Percentiles rank a stretch among this genome's conserved stretches.
phyloP scores from a whole-genome alignment of 2,888 invertebrate genomes.

The Mesorhabditis spiculigera region DNA sequence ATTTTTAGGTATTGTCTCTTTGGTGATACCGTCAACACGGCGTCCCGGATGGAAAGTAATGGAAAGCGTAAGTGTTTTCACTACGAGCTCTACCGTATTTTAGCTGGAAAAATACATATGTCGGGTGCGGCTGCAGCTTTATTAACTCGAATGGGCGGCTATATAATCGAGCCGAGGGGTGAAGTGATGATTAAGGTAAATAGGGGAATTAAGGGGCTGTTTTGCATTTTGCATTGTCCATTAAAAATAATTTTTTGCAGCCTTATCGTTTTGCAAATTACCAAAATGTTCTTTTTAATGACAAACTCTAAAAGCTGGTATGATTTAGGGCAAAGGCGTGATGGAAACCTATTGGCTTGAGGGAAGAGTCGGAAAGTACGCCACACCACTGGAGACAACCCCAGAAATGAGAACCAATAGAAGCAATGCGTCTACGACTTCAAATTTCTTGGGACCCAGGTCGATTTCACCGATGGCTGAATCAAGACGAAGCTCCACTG shows the following conservation, averaged over 20 bases:
- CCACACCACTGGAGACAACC: too few relatives aligned
- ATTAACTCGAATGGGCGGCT: slow-evolving; percentile 51
- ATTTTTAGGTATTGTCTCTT: slow-evolving; percentile 47
- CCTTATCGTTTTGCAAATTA: too few relatives aligned
- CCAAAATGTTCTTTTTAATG: not conserved
- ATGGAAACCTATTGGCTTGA: slow-evolving; percentile 39
- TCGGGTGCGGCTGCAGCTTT: slow-evolving; percentile 47
- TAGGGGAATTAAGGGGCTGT: too few relatives aligned
- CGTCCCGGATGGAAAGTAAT: slow-evolving; percentile 51
- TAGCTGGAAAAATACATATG: slow-evolving; percentile 55
- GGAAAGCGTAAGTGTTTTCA: slow-evolving; percentile 42
- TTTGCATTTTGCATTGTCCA: too few relatives aligned
- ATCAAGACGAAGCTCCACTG: too few relatives aligned
- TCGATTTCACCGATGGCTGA: too few relatives aligned
- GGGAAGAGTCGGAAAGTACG: slow-evolving; percentile 10
- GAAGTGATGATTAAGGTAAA: slow-evolving; percentile 51
- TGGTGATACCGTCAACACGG: slow-evolving; percentile 54
- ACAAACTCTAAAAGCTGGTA: too few relatives aligned
- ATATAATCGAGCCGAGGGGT: slow-evolving; percentile 47
- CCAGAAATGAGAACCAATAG: too few relatives aligned
- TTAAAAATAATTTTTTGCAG: too few relatives aligned
- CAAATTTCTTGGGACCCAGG: too few relatives aligned
- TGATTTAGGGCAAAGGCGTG: slow-evolving; percentile 37
- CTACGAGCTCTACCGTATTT: slow-evolving; percentile 12
- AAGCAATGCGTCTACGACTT: too few relatives aligned